These are phyloP conservation scores for Hyaena hyaena DNA, from an alignment of 2,113 vertebrate species.

Conservation along the genomic window DNA sequence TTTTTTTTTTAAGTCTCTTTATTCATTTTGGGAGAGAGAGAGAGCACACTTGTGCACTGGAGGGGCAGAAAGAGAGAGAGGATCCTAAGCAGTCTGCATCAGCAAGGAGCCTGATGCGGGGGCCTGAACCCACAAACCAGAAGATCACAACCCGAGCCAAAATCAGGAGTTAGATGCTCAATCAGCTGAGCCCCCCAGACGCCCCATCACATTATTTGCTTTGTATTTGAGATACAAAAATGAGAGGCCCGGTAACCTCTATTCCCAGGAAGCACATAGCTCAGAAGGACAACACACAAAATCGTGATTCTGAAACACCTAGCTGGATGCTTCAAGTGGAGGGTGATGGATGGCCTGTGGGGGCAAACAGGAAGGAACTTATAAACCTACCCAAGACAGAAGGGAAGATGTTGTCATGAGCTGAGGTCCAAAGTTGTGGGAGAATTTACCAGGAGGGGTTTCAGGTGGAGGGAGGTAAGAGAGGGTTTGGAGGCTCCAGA, in stretches of 20 bases:
- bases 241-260: neutral
- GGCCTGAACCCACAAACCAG: neutral
- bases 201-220: neutral
- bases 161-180: neutral
- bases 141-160: neutral
- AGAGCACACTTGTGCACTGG: neutral
- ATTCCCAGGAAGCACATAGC: neutral
- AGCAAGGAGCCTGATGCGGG: neutral
- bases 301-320: neutral
- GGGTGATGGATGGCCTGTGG: neutral
- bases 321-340: neutral
- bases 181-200: neutral
- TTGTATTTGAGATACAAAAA: neutral
- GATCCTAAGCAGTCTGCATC: too few species aligned
- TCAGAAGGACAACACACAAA: neutral
- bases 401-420: neutral
- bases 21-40: neutral
- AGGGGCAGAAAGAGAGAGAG: neutral
- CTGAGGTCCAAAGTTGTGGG: neutral
- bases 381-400: neutral
- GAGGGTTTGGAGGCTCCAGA: neutral
- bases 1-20: neutral
- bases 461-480: neutral
- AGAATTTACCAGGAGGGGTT: neutral
- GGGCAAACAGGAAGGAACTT: neutral